phyloP scores from a whole-genome alignment of 2,888 invertebrate genomes.

The Oxytorus armatus region DNA sequence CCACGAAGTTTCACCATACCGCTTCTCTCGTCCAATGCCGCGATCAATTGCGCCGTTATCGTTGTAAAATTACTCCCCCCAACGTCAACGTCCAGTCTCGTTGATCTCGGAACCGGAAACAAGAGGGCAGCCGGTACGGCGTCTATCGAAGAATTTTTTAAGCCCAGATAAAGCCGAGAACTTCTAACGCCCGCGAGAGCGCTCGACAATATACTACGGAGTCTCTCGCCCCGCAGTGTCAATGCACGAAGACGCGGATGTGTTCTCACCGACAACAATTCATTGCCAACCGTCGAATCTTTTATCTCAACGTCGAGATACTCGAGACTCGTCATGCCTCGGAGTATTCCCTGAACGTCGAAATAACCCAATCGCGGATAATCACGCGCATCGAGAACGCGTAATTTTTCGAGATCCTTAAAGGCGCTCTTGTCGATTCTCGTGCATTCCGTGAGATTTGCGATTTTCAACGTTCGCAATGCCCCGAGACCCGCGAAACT shows the following conservation, averaged over 20 bases:
- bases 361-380: conserved; percentile 93
- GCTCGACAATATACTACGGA: conserved; percentile 92
- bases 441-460: conserved; percentile 88
- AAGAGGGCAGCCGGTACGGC: conserved; percentile 92
- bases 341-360: conserved; percentile 94
- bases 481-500: conserved; percentile 91
- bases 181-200: conserved; percentile 93
- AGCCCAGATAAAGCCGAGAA: conserved; percentile 89
- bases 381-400: conserved; percentile 89
- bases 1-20: conserved; percentile 91
- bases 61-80: conserved; percentile 91
- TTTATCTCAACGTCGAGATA: conserved; percentile 94
- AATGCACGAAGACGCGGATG: conserved; percentile 92
- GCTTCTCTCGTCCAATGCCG: conserved; percentile 92
- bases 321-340: conserved; percentile 90
- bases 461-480: conserved; percentile 88
- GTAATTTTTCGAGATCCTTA: conserved; percentile 89
- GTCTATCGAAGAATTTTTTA: conserved; percentile 92
- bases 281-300: conserved; percentile 92
- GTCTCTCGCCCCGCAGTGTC: conserved; percentile 90
- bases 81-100: conserved; percentile 91
- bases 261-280: conserved; percentile 91
- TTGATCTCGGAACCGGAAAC: conserved; percentile 95
- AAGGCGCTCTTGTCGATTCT: conserved; percentile 94
- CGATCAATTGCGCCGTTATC: conserved; percentile 91